Evolutionary conservation across 1,140 invertebrate species (phyloP), one percentile per base, ranked within the genome.

Genomic region (Choristoneura fumiferana): DNA sequence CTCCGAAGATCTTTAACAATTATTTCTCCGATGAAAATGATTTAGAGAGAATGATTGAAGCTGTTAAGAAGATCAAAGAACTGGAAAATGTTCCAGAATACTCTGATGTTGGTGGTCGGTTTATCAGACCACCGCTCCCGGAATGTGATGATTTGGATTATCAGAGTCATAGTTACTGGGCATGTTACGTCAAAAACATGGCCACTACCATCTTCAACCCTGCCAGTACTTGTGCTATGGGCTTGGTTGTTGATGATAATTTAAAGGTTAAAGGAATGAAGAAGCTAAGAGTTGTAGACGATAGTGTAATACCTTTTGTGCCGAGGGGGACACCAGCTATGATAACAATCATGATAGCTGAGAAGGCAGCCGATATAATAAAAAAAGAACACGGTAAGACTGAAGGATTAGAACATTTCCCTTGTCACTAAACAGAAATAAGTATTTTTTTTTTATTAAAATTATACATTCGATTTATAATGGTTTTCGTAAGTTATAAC

Each of bases 241-340:
- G 39, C 0, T 93, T 95, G 0, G 95, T 96, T 0, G 95, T 96
- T 0, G 95, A 96, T 89, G 91, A 93, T 0, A 87, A 92, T 34
- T 80, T 96, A 1, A 87, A 90, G 6, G 94, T 96, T 0, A 92
- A 95, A 60, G 95, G 95, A 0, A 75, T 96, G 0, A 69, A 90
- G 0, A 93, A 93, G 1, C 79, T 96, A 9, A 84, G 95, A 8
- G 94, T 96, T 9, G 93, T 95, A n/a, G 95, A 96, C 77, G 95
- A 94, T 0, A 95, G 94, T 12, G 94, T 96, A 36, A 96, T 96
- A 94, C 95, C 95, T 0, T 94, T 92, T 0, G 94, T 96, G 74
- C 91, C 66, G 91, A 90, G 88, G 49, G n/a, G n/a, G n/a, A n/a
- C n/a, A n/a, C 95, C 95, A 0, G 95, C 96, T 69, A 95, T 95